Evolutionary conservation across 2,797 vertebrate genomes (phyloP), one percentile per base, ranked within the genome.

Genomic region (Knipowitschia caucasica): DNA sequence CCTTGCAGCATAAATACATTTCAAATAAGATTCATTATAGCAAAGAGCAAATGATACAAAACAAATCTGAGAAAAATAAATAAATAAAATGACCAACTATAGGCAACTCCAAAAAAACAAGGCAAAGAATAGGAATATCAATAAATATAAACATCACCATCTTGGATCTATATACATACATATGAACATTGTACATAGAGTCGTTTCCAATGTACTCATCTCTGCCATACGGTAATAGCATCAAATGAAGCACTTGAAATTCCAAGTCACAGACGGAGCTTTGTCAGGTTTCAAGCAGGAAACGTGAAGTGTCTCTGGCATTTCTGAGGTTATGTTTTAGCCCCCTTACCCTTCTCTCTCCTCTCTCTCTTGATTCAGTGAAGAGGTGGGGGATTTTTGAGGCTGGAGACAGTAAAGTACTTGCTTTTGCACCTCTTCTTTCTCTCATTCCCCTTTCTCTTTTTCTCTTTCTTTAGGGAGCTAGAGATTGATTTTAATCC

Each of bases 401-500:
- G 88, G 89, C 86, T 78, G 89, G 69, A 74, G 87, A 89, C 69
- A 85, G 86, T 88, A 88, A 88, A 89, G 87, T 88, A 90, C 83
- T 84, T 81, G 85, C 86, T 87, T 89, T 47, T 47, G 42, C 87
- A 86, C 87, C 87, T 90, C 89, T 89, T 89, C 88, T 80, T 89
- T 78, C 79, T 77, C 74, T 84, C 80, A 80, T 86, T 81, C 81
- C 85, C 83, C 75, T 58, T 61, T 59, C 65, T 60, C 69, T 65
- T 61, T 62, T 45, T 67, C 68, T 51, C 73, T 86, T 81, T 86
- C 86, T 89, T 83, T 86, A 88, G 88, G 45, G 86, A 89, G 89
- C 91, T 92, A 92, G 90, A 92, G 90, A 92, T 90, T 92, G 90
- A 92, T 92, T 92, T 91, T 92, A 90, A 92, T 92, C 91, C 89